Evolutionary conservation across 2,888 invertebrate genomes (phyloP).

Genomic region (Furcula furcula): DNA sequence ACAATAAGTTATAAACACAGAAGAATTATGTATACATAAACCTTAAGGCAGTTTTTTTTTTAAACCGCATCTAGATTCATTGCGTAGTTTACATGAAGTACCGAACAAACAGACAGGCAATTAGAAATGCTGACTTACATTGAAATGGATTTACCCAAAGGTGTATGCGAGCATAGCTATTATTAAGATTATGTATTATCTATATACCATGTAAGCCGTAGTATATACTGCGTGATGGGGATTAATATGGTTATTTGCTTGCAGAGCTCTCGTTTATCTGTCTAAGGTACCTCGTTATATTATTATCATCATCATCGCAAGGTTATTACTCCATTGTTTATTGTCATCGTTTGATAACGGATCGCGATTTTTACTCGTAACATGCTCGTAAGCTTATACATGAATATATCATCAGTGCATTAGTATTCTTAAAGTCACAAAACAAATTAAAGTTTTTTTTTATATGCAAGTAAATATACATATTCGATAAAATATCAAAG

Average conservation of each 20-base stretch:
- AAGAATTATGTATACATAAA: too few relatives aligned
- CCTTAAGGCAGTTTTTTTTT: too few relatives aligned
- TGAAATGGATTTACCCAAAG: conserved; percentile 30
- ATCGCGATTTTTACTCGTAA: conserved; percentile 34
- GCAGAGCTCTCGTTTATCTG: conserved; percentile 45
- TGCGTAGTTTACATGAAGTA: too few relatives aligned
- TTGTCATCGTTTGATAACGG: conserved; percentile 59
- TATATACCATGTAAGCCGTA: neutral
- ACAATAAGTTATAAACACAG: too few relatives aligned
- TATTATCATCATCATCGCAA: conserved; percentile 54
- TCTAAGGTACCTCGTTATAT: conserved; percentile 30
- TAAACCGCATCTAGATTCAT: too few relatives aligned
- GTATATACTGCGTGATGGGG: conserved; percentile 3
- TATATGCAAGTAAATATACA: too few relatives aligned
- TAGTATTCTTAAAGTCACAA: conserved; percentile 14
- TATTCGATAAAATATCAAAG: too few relatives aligned
- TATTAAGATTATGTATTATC: neutral
- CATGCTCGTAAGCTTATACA: too few relatives aligned
- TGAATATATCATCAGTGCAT: conserved; percentile 12
- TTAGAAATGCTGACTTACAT: conserved; percentile 1
- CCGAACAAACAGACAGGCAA: too few relatives aligned
- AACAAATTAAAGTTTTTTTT: neutral
- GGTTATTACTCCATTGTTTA: conserved; percentile 67
- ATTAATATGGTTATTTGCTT: conserved; percentile 26
- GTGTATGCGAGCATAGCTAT: neutral